phyloP scores from a whole-genome alignment of 2,113 vertebrate species.

The Oenanthe melanoleuca region DNA sequence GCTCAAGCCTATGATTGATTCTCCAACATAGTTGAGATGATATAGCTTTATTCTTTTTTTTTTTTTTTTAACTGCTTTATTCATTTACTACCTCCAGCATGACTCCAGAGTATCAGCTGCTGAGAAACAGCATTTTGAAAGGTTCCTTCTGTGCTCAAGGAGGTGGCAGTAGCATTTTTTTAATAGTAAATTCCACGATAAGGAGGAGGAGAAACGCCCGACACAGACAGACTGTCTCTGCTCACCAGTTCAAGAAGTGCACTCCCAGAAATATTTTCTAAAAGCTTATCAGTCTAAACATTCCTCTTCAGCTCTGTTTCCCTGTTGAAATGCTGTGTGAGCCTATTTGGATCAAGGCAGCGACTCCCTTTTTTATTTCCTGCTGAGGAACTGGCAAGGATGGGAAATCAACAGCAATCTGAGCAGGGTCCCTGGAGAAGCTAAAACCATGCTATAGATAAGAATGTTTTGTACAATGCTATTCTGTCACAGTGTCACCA shows the following conservation, averaged over 20 bases:
- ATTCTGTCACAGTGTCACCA: not conserved
- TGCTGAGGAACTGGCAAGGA: not conserved
- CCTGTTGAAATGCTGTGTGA: slow-evolving; percentile 21
- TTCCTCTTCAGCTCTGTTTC: slow-evolving; percentile 55
- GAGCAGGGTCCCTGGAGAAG: not conserved
- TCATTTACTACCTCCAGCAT: slow-evolving; percentile 54
- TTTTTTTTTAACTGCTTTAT: slow-evolving; percentile 21
- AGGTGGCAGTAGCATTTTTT: slow-evolving; percentile 27
- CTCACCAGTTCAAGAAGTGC: slow-evolving; percentile 63
- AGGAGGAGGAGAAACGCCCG: slow-evolving; percentile 53
- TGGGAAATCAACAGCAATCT: not conserved
- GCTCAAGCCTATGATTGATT: slow-evolving; percentile 60
- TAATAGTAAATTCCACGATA: slow-evolving; percentile 58
- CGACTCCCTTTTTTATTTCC: slow-evolving; percentile 45
- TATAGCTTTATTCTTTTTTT: slow-evolving; percentile 38
- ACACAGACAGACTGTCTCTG: slow-evolving; percentile 71
- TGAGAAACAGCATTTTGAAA: slow-evolving; percentile 59
- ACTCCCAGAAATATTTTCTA: slow-evolving; percentile 73
- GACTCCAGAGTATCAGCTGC: slow-evolving; percentile 37
- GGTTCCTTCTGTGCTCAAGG: slow-evolving; percentile 60
- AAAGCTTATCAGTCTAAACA: slow-evolving; percentile 63
- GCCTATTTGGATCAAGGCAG: slow-evolving; percentile 6
- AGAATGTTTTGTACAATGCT: not conserved
- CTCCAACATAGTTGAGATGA: slow-evolving; percentile 44
- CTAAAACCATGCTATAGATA: not conserved